Conservation (phyloP, 2,113 vertebrate species). For the Saguinus midas region DNA sequence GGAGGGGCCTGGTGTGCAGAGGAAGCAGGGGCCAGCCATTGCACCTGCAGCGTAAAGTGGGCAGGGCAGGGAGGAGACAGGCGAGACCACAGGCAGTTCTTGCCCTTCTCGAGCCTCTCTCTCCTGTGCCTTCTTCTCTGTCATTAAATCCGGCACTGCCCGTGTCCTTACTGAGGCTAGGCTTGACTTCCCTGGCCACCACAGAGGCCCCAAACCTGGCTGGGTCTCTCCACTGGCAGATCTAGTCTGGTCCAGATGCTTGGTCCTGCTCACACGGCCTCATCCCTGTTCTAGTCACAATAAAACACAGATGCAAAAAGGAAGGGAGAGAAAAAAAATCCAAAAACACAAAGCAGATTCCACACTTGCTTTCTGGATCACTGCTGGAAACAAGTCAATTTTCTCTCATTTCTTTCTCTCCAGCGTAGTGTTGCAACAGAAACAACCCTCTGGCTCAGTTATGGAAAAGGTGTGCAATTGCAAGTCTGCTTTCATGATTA, state of each 20-base stretch:
- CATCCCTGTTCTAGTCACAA: neutral
- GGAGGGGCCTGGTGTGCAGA: neutral
- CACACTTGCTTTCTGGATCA: neutral
- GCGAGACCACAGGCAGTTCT: rapidly evolving
- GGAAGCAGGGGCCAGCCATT: neutral
- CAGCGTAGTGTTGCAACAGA: neutral
- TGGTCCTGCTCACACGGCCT: neutral
- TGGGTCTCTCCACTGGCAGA: neutral
- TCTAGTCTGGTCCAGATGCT: neutral
- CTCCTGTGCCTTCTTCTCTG: neutral
- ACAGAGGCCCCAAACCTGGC: neutral
- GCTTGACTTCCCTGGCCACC: neutral
- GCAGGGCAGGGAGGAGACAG: neutral
- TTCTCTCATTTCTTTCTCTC: neutral
- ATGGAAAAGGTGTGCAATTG: rapidly evolving
- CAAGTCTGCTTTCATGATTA: neutral
- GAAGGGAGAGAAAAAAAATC: neutral
- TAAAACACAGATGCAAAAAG: neutral
- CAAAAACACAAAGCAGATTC: neutral
- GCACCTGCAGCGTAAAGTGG: neutral
- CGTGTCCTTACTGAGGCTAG: neutral
- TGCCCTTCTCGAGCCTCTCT: neutral
- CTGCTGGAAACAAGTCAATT: neutral
- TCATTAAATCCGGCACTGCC: neutral
- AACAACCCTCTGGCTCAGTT: neutral